These are phyloP conservation scores for Torymus aiolomorphi DNA, from an alignment of 2,888 invertebrate species.

Conservation along the genomic window DNA sequence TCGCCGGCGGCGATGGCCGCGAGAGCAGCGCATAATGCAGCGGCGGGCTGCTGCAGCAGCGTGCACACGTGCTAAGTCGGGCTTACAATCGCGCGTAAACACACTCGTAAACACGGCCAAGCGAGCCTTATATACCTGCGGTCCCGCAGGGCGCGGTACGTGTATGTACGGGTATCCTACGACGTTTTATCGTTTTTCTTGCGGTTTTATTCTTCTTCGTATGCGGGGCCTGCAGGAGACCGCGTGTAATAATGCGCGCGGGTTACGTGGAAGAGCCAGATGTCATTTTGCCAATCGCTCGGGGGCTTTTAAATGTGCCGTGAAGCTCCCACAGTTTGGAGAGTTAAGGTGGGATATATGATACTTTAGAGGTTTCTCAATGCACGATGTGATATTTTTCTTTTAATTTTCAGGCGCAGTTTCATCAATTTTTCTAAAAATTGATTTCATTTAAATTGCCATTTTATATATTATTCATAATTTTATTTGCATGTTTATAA, in stretches of 20 bases:
- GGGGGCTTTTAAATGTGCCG: neutral
- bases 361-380: too few species aligned
- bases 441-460: too few species aligned
- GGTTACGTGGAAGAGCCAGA: neutral
- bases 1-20: neutral
- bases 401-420: too few species aligned
- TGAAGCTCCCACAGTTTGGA: neutral
- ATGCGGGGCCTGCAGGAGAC: neutral
- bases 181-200: too few species aligned
- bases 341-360: neutral
- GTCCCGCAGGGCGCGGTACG: too few species aligned
- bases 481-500: too few species aligned
- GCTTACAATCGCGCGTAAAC: constrained; percentile 21
- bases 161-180: too few species aligned
- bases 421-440: too few species aligned
- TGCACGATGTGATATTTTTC: too few species aligned
- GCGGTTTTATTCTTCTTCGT: too few species aligned
- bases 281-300: neutral
- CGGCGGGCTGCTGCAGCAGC: neutral
- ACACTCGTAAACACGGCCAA: constrained; percentile 12
- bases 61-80: neutral
- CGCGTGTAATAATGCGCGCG: neutral
- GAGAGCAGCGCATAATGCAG: neutral
- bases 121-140: neutral
- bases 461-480: too few species aligned